These are phyloP conservation scores for Esox lucius DNA, from an alignment of 2,797 vertebrate genomes.

Conservation along the genomic window DNA sequence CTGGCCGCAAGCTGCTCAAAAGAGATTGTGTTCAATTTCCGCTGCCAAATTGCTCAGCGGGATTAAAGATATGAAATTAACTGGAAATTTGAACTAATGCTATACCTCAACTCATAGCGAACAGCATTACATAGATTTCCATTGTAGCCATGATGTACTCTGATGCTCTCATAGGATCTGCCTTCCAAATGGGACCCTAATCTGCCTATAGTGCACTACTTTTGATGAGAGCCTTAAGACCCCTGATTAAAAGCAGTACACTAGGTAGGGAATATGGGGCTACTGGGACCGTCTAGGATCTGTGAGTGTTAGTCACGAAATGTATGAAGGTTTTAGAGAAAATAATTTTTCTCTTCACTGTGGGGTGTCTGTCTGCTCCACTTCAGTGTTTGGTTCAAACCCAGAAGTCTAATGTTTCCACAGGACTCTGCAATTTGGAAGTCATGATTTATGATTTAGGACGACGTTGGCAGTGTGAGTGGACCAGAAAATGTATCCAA, in stretches of 20 bases:
- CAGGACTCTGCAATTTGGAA: not conserved
- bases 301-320: not conserved
- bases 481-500: not conserved
- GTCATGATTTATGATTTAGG: not conserved
- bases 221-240: not conserved
- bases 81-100: not conserved
- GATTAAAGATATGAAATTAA: not conserved
- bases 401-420: not conserved
- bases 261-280: not conserved
- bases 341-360: not conserved
- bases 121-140: not conserved
- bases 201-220: too few relatives aligned
- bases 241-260: not conserved
- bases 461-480: not conserved
- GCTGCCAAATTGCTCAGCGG: not conserved
- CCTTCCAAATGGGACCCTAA: not conserved
- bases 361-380: conserved; percentile 3
- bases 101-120: not conserved
- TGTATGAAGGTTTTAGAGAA: conserved; percentile 1
- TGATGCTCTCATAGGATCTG: not conserved
- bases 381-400: not conserved
- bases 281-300: not conserved
- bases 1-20: not conserved
- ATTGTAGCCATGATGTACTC: not conserved
- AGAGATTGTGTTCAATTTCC: not conserved